Percentiles rank a stretch among this genome's conserved stretches.
phyloP scores from a whole-genome alignment of 2,888 invertebrate species.

The Polydrusus cervinus region DNA sequence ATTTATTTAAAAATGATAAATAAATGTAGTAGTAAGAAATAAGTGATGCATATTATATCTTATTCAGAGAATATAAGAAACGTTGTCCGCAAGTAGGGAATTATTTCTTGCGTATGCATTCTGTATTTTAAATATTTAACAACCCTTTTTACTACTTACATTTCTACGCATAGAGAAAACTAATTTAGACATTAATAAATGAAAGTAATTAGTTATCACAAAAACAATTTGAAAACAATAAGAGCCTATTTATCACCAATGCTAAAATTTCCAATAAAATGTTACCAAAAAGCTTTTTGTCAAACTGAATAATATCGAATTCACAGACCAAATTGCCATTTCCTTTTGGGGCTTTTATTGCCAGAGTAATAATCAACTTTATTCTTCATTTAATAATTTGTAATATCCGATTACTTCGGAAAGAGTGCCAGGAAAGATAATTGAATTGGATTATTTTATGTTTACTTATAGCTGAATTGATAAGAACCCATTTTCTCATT shows the following conservation, averaged over 20 bases:
- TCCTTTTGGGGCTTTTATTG: not conserved
- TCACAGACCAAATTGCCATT: slow-evolving; percentile 1
- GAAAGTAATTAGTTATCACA: not conserved
- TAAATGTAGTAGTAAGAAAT: too few relatives aligned
- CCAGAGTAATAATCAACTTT: not conserved
- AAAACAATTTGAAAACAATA: not conserved
- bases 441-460: not conserved
- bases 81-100: too few relatives aligned
- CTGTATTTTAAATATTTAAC: too few relatives aligned
- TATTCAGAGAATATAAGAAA: too few relatives aligned
- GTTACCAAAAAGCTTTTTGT: not conserved
- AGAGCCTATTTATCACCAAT: not conserved
- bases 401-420: not conserved
- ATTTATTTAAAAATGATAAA: too few relatives aligned
- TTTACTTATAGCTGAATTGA: too few relatives aligned
- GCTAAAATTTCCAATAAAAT: not conserved
- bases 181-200: too few relatives aligned
- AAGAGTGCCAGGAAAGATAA: not conserved
- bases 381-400: not conserved
- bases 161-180: too few relatives aligned
- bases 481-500: too few relatives aligned
- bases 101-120: too few relatives aligned
- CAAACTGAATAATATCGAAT: not conserved
- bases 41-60: too few relatives aligned
- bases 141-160: too few relatives aligned